These are phyloP conservation scores for Nineta flava DNA, from an alignment of 2,888 invertebrate species.

Conservation along the genomic window DNA sequence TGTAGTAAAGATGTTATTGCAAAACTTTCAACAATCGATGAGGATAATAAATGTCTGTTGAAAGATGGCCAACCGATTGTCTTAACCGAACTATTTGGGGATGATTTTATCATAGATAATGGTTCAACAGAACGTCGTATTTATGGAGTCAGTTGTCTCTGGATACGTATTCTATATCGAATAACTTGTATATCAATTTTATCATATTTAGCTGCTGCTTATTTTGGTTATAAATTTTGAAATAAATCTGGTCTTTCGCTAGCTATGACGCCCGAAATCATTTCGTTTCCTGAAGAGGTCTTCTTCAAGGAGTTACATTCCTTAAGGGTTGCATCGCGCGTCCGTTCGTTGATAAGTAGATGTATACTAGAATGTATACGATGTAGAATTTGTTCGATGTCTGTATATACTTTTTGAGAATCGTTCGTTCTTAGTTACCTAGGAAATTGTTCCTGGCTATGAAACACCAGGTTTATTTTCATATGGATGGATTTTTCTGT, in stretches of 20 bases:
- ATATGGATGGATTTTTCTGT: too few relatives aligned
- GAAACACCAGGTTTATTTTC: background rate
- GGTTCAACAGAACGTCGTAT: background rate
- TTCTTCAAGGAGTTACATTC: background rate
- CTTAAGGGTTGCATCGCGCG: background rate
- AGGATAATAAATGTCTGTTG: background rate
- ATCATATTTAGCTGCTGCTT: background rate
- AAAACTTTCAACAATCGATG: background rate
- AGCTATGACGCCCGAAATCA: too few relatives aligned
- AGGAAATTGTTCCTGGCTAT: background rate
- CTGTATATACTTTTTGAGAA: too few relatives aligned
- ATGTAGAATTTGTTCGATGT: too few relatives aligned
- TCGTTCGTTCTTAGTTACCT: background rate
- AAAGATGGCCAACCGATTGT: background rate
- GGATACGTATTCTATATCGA: conserved; percentile 1
- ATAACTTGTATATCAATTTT: background rate
- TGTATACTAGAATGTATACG: too few relatives aligned
- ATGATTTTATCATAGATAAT: background rate
- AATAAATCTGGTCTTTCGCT: background rate
- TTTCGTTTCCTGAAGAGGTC: background rate
- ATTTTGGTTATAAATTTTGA: conserved; percentile 1
- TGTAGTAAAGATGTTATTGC: background rate
- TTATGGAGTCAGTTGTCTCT: conserved; percentile 4
- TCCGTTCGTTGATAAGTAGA: background rate
- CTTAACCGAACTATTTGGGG: background rate